Percentiles rank a stretch among this genome's conserved stretches.
Evolutionary conservation across 2,113 vertebrate genomes (phyloP).

Genomic region (Urocynchramus pylzowi): DNA sequence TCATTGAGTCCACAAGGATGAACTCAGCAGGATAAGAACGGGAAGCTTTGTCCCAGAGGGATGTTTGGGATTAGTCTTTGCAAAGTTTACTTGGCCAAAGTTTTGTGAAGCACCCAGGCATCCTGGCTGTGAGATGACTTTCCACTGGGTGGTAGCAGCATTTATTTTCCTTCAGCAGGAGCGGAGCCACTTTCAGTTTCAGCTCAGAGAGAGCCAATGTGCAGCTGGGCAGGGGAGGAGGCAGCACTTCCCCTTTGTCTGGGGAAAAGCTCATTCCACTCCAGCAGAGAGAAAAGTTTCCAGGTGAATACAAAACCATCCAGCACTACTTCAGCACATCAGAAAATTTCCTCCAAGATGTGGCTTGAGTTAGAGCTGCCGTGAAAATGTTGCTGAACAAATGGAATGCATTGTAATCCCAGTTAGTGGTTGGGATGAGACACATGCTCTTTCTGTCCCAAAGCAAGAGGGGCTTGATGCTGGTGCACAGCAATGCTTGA

Average conservation of each 20-base stretch:
- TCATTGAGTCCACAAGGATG: not conserved
- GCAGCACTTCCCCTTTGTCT: not conserved
- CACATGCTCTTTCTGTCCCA: fast-evolving
- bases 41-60: not conserved
- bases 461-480: not conserved
- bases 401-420: not conserved
- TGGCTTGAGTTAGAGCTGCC: fast-evolving
- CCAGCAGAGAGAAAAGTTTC: not conserved
- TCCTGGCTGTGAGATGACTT: not conserved
- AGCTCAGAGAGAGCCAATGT: fast-evolving
- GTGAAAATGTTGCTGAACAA: not conserved
- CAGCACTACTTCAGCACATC: fast-evolving
- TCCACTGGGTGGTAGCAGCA: slow-evolving; percentile 45
- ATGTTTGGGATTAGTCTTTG: not conserved
- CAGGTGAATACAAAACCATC: fast-evolving
- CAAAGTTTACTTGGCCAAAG: not conserved
- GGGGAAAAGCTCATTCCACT: not conserved
- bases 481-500: not conserved
- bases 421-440: not conserved
- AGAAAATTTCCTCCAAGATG: not conserved
- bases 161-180: not conserved
- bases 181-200: not conserved
- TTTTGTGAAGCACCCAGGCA: not conserved
- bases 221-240: not conserved
- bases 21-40: not conserved